Evolutionary conservation across 2,888 invertebrate species (phyloP), one percentile per base, ranked within the genome.

Genomic region (Heliconius charithonia): DNA sequence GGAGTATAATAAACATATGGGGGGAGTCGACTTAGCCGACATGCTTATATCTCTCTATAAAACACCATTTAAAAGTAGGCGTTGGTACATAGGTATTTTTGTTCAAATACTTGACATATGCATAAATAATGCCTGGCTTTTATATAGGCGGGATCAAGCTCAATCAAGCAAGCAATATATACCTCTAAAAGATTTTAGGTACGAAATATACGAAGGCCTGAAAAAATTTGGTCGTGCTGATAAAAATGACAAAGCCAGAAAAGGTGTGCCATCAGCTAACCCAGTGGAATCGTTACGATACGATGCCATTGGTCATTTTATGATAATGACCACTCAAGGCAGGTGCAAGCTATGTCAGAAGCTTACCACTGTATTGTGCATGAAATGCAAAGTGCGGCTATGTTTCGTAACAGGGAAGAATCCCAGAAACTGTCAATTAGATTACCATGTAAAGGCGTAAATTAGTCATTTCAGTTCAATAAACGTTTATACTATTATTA

Each of bases 1-100:
- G n/a, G 79, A 84, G n/a, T 41, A 88, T 79, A 88, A 88, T 78
- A 84, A 82, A 74, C 85, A 87, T 79, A 88, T 89, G 87, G 88
- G 86, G 6, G 86, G 87, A 10, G 86, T 87, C 0, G 87, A 88
- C 73, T 87, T 41, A 25, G 83, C 84, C 12, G 87, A 88, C 67
- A 86, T 85, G 85, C 82, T 85, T 10, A 82, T 86, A 70, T 82
- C 84, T 6, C 77, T 85, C 12, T 85, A 86, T 72, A 83, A 79
- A 83, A 85, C 80, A 12, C 83, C 84, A 32, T 83, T 85, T 74
- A 85, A 86, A 69, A 84, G 78, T 32, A 81, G 85, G 45, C 80
- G 86, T 45, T 87, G 87, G 86, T 87, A 87, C 74, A 80, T 87
- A 41, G 83, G 84, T 51, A 84, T 89, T 65, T 88, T 88, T 84